These are phyloP conservation scores for Leuctra nigra DNA, from an alignment of 2,888 invertebrate genomes.

Conservation along the genomic window DNA sequence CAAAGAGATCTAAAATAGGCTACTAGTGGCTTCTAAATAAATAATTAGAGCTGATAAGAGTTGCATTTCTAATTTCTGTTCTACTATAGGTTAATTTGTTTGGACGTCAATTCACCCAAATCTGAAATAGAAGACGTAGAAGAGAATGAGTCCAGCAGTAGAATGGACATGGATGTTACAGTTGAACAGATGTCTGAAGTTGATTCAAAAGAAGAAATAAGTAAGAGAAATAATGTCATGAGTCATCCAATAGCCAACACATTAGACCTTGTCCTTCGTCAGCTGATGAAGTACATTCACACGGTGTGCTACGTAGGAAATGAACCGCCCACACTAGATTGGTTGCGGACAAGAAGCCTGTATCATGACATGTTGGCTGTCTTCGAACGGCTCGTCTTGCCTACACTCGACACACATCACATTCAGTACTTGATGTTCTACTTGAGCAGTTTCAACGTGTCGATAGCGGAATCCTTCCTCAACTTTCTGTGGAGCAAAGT, in stretches of 20 bases:
- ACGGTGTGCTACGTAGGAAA: constrained; percentile 47
- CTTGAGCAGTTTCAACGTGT: constrained; percentile 57
- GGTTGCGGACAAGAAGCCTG: constrained; percentile 52
- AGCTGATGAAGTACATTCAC: constrained; percentile 62
- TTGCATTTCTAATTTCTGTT: constrained; percentile 19
- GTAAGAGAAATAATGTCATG: too few relatives aligned
- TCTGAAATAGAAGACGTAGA: constrained; percentile 47
- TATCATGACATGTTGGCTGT: constrained; percentile 56
- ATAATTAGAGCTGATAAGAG: constrained; percentile 9
- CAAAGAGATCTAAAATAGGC: too few relatives aligned
- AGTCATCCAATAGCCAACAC: constrained; percentile 54
- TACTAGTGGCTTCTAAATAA: too few relatives aligned
- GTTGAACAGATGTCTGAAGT: constrained; percentile 31
- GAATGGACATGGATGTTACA: constrained; percentile 52
- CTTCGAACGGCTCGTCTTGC: constrained; percentile 75
- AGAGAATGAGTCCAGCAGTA: constrained; percentile 39
- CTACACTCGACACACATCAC: constrained; percentile 75
- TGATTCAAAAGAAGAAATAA: constrained; percentile 36
- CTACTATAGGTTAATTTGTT: constrained; percentile 29
- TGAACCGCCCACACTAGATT: constrained; percentile 39
- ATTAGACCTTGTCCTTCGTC: constrained; percentile 71
- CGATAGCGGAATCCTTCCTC: constrained; percentile 56
- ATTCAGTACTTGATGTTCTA: constrained; percentile 72
- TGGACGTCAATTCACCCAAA: constrained; percentile 66
- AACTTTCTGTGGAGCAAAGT: constrained; percentile 67